phyloP scores from a whole-genome alignment of 2,797 vertebrate genomes.

The Enteromius mattozi region DNA sequence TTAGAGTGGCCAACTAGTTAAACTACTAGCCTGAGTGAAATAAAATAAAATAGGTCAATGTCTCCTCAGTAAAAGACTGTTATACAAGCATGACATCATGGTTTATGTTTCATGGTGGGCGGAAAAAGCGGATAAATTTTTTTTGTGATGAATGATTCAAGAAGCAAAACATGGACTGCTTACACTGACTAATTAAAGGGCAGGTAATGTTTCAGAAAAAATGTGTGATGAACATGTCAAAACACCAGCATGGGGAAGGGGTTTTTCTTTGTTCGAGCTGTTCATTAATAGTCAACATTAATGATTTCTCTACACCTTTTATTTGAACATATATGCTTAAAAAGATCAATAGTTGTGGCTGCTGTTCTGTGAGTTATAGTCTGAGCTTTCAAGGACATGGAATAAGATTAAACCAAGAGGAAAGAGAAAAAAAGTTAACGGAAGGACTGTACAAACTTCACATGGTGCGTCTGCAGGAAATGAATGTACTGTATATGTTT shows the following conservation, averaged over 20 bases:
- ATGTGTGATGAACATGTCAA: constrained; percentile 8
- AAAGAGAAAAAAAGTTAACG: background rate
- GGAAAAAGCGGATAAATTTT: background rate
- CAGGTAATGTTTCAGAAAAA: constrained; percentile 26
- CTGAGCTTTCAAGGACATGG: constrained; percentile 12
- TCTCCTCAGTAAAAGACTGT: background rate
- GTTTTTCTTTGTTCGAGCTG: background rate
- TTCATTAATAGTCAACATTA: constrained; percentile 19
- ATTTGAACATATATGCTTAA: background rate
- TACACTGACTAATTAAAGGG: constrained; percentile 35
- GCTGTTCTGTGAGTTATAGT: background rate
- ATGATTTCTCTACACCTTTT: background rate
- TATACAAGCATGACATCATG: constrained; percentile 13
- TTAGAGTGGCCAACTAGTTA: too few species aligned
- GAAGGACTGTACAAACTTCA: constrained; percentile 36
- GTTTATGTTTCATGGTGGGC: background rate
- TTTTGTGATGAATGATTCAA: constrained; percentile 1
- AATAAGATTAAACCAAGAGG: constrained; percentile 2
- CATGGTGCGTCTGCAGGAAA: constrained; percentile 1
- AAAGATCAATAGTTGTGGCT: background rate
- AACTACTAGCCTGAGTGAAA: background rate
- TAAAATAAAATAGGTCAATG: background rate
- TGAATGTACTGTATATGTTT: constrained; percentile 30
- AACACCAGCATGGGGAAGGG: background rate
- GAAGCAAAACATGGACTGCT: constrained; percentile 20